Base-by-base conservation (phyloP, 2,888 invertebrate genomes). In the Eubasilissa splendida region DNA sequence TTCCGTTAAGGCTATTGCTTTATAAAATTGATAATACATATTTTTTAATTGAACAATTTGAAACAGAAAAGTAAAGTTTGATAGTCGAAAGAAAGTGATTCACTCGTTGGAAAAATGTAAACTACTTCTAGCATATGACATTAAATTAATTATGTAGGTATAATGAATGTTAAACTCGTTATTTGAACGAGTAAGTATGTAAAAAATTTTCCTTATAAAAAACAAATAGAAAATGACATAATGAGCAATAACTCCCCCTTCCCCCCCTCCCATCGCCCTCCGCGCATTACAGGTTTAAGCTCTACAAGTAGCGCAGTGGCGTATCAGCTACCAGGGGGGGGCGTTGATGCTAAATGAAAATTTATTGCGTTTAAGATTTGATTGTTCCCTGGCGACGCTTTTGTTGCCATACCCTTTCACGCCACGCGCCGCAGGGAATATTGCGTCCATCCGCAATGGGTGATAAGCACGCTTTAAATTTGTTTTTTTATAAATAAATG, bases 351-450 rank as follows among this genome's bases (percentile, higher is more conserved):
- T 88, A 90, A 90, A 90, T 90, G 90, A 88, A 87, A 91, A 91
- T 91, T 90, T 90, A 91, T 91, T 90, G 90, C 88, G 88, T 87
- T 88, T 87, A 87, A 90, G 91, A 91, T 91, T 86, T 87, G 90
- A 91, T 91, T 89, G 88, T 83, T 80, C 81, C 58, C 82, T 76
- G 78, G 81, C 75, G 77, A 76, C 42, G 81, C 82, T 82, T 83
- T 82, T 80, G 78, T 79, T 77, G 53, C 42, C 70, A 65, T 54
- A 52, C 70, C 54, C 73, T 52, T 52, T 59, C 50, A 50, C 14
- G 54, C 60, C 76, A 65, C 71, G 33, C 58, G 50, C 12, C 68
- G 53, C 70, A 78, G 77, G 77, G 78, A 81, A 81, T 81, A 81
- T 78, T 81, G 77, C 68, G 58, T 66, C 66, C 74, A 74, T 74